Base-by-base conservation (phyloP, 2,113 vertebrate genomes). In the Nothocercus nigrocapillus region DNA sequence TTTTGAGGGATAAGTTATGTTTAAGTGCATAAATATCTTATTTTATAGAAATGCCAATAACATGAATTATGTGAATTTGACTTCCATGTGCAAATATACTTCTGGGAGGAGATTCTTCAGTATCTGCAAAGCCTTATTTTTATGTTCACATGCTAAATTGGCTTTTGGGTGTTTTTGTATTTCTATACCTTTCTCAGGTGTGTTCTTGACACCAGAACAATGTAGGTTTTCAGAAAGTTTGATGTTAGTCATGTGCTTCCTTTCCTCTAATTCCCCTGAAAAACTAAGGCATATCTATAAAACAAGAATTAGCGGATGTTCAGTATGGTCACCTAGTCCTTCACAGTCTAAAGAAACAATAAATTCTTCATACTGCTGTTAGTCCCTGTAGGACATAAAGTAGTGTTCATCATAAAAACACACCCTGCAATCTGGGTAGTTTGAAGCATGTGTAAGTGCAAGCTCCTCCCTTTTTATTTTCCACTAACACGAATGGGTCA, bases 291-390 rank as follows among this genome's bases (percentile, higher is more conserved):
- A 15, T 53, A 63, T 62, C 28, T 32, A 7, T 58, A 49, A 58
- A 90, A 64, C 24, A 53, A 47, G 28, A 56, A 19, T 51, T 73
- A 0, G 1, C 34, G 78, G 75, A 42, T 30, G 30, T 53, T 53
- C 2, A 1, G 7, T 62, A 40, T 45, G 12, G 62, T 77, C 28
- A 36, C 0, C 1, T 14, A 14, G 27, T 9, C 14, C 56, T 64
- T 80, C 0, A 2, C 42, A 15, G 27, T n/a, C 32, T 38, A 32
- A 75, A 58, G 56, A 56, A 17, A 61, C 17, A 17, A n/a, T 58
- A 13, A 38, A 5, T 51, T 75, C 51, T 82, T 81, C 70, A 22
- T 11, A 8, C 18, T 14, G 40, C 3, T 7, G 3, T 7, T 40
- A 5, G 42, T 22, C 42, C 6, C 15, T 69, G 19, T 21, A 6